Base-by-base conservation (phyloP, 1,140 invertebrate genomes). In the Aphaenogaster ashmeadi region DNA sequence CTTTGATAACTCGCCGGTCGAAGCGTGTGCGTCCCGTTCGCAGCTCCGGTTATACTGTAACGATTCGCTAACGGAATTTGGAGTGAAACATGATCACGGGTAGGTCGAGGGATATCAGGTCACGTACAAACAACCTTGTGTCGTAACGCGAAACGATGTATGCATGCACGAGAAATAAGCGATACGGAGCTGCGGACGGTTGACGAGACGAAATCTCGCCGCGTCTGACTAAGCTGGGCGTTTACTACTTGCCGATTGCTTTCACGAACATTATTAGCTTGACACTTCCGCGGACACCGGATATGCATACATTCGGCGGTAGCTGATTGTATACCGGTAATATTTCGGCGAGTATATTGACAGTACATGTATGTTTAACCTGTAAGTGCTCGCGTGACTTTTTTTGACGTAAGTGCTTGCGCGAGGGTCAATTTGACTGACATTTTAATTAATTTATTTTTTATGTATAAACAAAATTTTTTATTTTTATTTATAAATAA, bases 71-170 rank as follows among this genome's bases (percentile, higher is more conserved):
- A 64, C 58, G 33, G 58, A n/a, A 66, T 64, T 79, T 9, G 36
- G 77, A 38, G 44, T 13, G 44, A 47, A 79, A 79, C 27, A 36
- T 2, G 60, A 79, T 47, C 44, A 27, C 6, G 18, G n/a, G n/a
- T 11, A 66, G 21, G 44, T 64, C 33, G 44, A 3, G 27, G 13
- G 15, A 79, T 66, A 41, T 66, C 77, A 7, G 27, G 11, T 64
- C 77, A 79, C 77, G 44, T 72, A 83, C 66, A 58, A 72, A 36
- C 50, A 58, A 72, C 79, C 44, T 83, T 60, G 66, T 58, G 79
- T n/a, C 44, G 67, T 72, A 83, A 83, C 27, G 54, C 21, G 79
- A 83, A 71, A 56, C 66, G 44, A 41, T 27, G 27, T 36, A 47
- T 58, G 44, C 36, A 27, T 18, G 52, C 13, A 52, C 13, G 67